Conservation (phyloP, 2,113 vertebrate genomes). For the Bujurquina vittata region DNA sequence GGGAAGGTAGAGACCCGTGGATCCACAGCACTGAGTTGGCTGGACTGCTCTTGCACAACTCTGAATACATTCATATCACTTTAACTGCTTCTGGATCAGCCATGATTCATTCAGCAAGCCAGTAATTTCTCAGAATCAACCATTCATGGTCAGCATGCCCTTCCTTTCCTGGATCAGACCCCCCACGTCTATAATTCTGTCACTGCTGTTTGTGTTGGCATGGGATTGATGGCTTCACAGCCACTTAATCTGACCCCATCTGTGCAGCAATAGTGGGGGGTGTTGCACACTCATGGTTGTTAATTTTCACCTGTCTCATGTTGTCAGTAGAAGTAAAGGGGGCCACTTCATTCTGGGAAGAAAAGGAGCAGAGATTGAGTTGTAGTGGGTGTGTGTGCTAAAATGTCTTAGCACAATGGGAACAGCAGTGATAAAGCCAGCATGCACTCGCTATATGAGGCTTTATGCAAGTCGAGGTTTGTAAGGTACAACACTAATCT, state of each 20-base stretch:
- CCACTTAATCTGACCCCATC: constrained; percentile 36
- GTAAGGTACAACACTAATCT: background rate
- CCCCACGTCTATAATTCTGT: constrained; percentile 54
- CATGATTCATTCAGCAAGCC: constrained; percentile 2
- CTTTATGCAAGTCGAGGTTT: background rate
- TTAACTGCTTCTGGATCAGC: background rate
- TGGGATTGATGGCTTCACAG: constrained; percentile 40
- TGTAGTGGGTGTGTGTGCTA: background rate
- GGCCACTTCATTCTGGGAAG: background rate
- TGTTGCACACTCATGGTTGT: background rate
- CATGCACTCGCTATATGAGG: background rate
- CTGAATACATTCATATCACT: background rate
- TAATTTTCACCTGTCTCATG: constrained; percentile 22
- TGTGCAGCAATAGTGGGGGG: background rate
- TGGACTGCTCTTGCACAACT: too few species aligned
- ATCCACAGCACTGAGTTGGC: too few species aligned
- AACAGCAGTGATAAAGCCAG: background rate
- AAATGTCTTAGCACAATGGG: background rate
- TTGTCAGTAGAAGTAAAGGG: background rate
- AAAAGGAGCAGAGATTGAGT: background rate
- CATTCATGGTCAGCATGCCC: background rate
- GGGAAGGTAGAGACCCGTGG: too few species aligned
- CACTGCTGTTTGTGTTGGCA: constrained; percentile 50
- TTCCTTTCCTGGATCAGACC: background rate
- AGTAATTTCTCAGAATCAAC: constrained; percentile 47